These are phyloP conservation scores for Macrocentrus cingulum DNA, from an alignment of 1,140 invertebrate species.

Conservation along the genomic window DNA sequence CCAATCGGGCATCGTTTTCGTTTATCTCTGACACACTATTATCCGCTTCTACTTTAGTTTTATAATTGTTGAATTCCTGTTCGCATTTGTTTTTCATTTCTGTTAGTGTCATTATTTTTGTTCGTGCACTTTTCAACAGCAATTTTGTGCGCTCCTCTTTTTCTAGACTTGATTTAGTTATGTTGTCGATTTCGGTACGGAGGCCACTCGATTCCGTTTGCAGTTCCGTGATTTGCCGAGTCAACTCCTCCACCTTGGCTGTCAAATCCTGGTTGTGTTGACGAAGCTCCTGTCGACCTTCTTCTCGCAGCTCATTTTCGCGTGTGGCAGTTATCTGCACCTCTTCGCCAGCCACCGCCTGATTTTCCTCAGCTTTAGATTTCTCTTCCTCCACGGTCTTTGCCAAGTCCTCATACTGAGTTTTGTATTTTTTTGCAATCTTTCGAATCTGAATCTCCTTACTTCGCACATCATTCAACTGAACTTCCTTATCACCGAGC, in stretches of 20 bases:
- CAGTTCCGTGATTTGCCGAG: slow-evolving; percentile 60
- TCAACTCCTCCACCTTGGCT: slow-evolving; percentile 66
- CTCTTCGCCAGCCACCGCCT: slow-evolving; percentile 47
- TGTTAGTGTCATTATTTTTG: slow-evolving; percentile 69
- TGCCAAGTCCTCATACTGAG: slow-evolving; percentile 74
- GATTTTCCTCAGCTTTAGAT: slow-evolving; percentile 53
- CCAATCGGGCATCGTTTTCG: slow-evolving; percentile 64
- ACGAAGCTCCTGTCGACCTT: slow-evolving; percentile 60
- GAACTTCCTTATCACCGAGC: slow-evolving; percentile 66
- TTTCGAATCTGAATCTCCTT: slow-evolving; percentile 83
- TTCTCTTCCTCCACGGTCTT: slow-evolving; percentile 68
- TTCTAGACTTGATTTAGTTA: slow-evolving; percentile 66
- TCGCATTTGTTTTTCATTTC: slow-evolving; percentile 66
- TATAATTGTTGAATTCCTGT: slow-evolving; percentile 65
- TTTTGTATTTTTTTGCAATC: slow-evolving; percentile 91
- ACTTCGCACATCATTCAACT: slow-evolving; percentile 72
- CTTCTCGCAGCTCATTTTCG: slow-evolving; percentile 57
- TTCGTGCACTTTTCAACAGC: slow-evolving; percentile 71
- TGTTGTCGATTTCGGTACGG: slow-evolving; percentile 69
- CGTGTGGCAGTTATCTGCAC: slow-evolving; percentile 41
- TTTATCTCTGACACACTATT: slow-evolving; percentile 35
- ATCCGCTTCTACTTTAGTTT: slow-evolving; percentile 59
- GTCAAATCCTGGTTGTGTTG: slow-evolving; percentile 48
- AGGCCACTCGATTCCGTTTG: slow-evolving; percentile 68
- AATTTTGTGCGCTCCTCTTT: slow-evolving; percentile 75